Evolutionary conservation across 2,113 vertebrate genomes (phyloP).

Genomic region (Fulica atra): DNA sequence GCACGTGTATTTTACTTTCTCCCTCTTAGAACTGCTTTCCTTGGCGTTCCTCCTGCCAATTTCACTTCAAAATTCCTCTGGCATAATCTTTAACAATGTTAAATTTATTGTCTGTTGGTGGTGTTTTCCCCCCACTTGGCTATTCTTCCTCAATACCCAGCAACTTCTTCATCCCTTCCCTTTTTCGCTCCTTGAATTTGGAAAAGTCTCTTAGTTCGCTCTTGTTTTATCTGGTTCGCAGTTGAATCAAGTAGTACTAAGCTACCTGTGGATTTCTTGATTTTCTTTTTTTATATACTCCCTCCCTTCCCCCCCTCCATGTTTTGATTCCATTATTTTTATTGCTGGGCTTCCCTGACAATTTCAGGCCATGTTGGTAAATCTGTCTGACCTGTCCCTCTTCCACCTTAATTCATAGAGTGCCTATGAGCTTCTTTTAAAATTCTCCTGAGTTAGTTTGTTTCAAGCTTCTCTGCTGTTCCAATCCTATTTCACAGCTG

Average conservation of each 20-base stretch:
- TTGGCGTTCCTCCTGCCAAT: not conserved
- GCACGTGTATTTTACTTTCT: not conserved
- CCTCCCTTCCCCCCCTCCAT: too few relatives aligned
- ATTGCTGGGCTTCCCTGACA: not conserved
- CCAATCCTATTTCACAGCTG: not conserved
- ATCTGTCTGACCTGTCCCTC: not conserved
- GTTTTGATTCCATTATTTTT: not conserved
- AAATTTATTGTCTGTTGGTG: not conserved
- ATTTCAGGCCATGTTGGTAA: not conserved
- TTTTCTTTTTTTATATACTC: not conserved
- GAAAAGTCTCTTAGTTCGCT: not conserved
- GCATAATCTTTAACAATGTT: not conserved
- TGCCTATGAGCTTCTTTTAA: not conserved
- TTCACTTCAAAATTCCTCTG: not conserved
- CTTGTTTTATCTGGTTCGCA: not conserved
- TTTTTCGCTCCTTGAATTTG: not conserved
- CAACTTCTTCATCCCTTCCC: not conserved
- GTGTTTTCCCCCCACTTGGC: too few relatives aligned
- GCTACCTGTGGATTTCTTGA: not conserved
- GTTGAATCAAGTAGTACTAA: not conserved
- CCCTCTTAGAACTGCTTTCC: not conserved
- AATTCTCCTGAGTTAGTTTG: not conserved
- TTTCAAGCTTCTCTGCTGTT: not conserved
- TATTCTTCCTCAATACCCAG: not conserved
- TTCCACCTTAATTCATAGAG: not conserved